Evolutionary conservation across 2,888 invertebrate species (phyloP), one percentile per base, ranked within the genome.

Genomic region (Malthinus seriepunctatus): DNA sequence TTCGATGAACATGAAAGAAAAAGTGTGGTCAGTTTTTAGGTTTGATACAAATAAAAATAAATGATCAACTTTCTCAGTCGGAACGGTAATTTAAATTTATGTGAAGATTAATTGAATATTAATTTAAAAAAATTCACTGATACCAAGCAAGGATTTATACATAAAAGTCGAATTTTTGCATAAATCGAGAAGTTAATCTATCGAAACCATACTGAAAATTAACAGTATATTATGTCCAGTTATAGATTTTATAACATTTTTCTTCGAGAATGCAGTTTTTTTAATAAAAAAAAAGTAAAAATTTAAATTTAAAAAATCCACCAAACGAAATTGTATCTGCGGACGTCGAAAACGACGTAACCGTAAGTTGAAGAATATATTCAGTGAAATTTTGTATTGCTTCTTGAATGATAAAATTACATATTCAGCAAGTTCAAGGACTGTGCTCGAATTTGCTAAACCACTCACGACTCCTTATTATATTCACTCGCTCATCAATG

Each of bases 361-460:
- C 23, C 23, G 23, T 23, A 23, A 23, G 23, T 23, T 23, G 23
- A 23, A 23, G 2, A 50, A 31, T 31, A 38, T 34, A 51, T 51
- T 44, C 52, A 52, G 44, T 52, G 52, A 52, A 52, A 52, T 45
- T 52, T 45, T 23, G 11, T 9, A 15, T 15, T 45, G 44, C 38
- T 47, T 35, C 54, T 23, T 23, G 23, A 54, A 38, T 39, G 15
- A 32, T 31, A 14, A 32, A 39, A 50, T 31, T 37, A 38, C 34
- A 15, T 45, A 57, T 57, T 57, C 51, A 48, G 53, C 53, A 52
- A 56, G 58, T 63, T 63, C 62, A 63, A 62, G 62, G 63, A 32
- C 50, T 56, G 23, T 23, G 35, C 51, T 57, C 51, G 46, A 57
- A 49, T 60, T 62, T 60, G 56, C 56, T 56, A 60, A 49, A 42